Percentiles rank a stretch among this genome's conserved stretches.
These are phyloP conservation scores for Natator depressus DNA, from an alignment of 2,113 vertebrate genomes.

Conservation along the genomic window DNA sequence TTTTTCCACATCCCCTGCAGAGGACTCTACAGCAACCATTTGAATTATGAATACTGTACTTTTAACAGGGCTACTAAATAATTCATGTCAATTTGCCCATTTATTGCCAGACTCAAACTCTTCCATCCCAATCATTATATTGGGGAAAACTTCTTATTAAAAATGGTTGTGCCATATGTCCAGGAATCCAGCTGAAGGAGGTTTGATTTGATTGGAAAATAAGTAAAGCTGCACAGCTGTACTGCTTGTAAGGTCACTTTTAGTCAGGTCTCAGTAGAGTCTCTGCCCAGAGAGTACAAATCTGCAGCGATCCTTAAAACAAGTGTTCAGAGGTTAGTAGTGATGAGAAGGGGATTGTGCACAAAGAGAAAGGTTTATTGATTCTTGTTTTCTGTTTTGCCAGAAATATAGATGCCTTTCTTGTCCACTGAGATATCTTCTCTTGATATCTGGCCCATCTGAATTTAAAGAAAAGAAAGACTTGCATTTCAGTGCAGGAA, in stretches of 20 bases:
- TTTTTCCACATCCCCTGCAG: neutral
- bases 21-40: neutral
- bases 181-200: neutral
- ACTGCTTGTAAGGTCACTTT: neutral
- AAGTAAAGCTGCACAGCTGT: neutral
- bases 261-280: neutral
- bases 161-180: neutral
- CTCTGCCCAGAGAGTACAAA: neutral
- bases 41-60: neutral
- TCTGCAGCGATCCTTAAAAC: slow-evolving; percentile 19
- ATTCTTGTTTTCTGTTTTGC: neutral
- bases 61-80: neutral
- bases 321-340: neutral
- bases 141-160: neutral
- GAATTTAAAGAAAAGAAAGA: neutral
- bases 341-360: neutral
- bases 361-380: slow-evolving; percentile 14
- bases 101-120: neutral
- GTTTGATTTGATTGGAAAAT: slow-evolving; percentile 11
- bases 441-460: neutral
- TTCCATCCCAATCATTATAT: neutral
- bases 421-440: neutral
- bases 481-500: neutral
- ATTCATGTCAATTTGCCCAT: neutral
- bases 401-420: neutral